These are phyloP conservation scores for Xylota sylvarum DNA, from an alignment of 2,888 invertebrate genomes.

Conservation along the genomic window DNA sequence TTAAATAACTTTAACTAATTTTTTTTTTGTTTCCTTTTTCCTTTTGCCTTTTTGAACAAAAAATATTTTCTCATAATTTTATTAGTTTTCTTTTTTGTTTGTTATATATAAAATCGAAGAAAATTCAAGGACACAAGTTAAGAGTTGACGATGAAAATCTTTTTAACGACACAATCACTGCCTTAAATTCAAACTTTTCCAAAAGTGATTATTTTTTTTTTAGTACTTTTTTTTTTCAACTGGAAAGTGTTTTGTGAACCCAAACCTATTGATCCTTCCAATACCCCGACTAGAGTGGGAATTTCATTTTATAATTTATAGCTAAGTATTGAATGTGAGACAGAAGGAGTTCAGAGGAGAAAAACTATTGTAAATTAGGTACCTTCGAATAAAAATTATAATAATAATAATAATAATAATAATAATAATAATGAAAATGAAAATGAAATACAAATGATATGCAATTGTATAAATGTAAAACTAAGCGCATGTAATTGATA, in stretches of 20 bases:
- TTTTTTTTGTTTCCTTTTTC: slow-evolving; percentile 32
- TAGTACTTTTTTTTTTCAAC: slow-evolving; percentile 15
- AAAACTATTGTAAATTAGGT: slow-evolving; percentile 84
- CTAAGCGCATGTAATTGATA: slow-evolving; percentile 76
- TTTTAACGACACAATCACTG: slow-evolving; percentile 81
- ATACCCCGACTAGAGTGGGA: slow-evolving; percentile 24
- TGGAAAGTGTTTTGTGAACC: slow-evolving; percentile 43
- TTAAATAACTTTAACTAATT: slow-evolving; percentile 53
- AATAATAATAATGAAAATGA: too few relatives aligned
- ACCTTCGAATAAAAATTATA: slow-evolving; percentile 80
- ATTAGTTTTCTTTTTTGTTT: slow-evolving; percentile 43
- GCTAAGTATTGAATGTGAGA: slow-evolving; percentile 56
- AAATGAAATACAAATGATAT: slow-evolving; percentile 63
- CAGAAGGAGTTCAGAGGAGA: slow-evolving; percentile 52
- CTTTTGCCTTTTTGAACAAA: too few relatives aligned
- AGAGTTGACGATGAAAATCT: slow-evolving; percentile 67
- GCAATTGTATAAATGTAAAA: slow-evolving; percentile 72
- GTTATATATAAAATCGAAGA: slow-evolving; percentile 21
- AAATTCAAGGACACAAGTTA: slow-evolving; percentile 64
- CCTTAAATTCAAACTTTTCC: slow-evolving; percentile 79
- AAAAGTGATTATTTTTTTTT: slow-evolving; percentile 52
- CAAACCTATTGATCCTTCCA: slow-evolving; percentile 69
- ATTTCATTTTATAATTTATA: slow-evolving; percentile 47
- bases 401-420: slow-evolving; percentile 55
- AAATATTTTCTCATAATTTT: not conserved